Percentiles rank a stretch among this genome's conserved stretches.
Conservation (phyloP, 2,888 invertebrate species). For the Athalia circularis region DNA sequence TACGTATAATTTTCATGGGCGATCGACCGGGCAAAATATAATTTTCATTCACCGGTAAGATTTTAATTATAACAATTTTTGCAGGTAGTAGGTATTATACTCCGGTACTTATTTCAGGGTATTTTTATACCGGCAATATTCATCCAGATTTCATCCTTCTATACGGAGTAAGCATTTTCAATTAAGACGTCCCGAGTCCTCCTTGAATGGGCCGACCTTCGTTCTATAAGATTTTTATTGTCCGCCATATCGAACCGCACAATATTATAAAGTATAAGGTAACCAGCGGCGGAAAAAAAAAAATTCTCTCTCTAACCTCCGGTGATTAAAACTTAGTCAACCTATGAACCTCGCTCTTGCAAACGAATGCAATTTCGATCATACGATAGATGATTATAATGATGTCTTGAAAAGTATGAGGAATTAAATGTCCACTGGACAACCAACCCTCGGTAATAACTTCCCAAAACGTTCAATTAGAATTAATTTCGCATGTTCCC, state of each 20-base stretch:
- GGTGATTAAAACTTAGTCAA: background rate
- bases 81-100: no score
- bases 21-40: no score
- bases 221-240: constrained; percentile 14
- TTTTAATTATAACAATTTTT: no score
- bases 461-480: background rate
- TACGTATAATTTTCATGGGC: no score
- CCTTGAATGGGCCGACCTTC: constrained; percentile 3
- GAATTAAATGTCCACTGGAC: background rate
- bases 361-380: no score
- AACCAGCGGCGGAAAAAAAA: no score
- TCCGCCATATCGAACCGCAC: constrained; percentile 10
- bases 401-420: no score
- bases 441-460: constrained; percentile 3
- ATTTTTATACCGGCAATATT: background rate
- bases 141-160: constrained; percentile 10
- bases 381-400: no score
- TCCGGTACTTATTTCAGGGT: no score
- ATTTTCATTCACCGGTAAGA: no score
- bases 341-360: background rate
- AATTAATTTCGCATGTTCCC: background rate
- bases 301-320: background rate
- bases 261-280: background rate
- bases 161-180: constrained; percentile 3
- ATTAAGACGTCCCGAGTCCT: constrained; percentile 16